Percentiles rank a stretch among this genome's conserved stretches.
phyloP scores from a whole-genome alignment of 2,113 vertebrate genomes.

The Pluvianellus socialis region DNA sequence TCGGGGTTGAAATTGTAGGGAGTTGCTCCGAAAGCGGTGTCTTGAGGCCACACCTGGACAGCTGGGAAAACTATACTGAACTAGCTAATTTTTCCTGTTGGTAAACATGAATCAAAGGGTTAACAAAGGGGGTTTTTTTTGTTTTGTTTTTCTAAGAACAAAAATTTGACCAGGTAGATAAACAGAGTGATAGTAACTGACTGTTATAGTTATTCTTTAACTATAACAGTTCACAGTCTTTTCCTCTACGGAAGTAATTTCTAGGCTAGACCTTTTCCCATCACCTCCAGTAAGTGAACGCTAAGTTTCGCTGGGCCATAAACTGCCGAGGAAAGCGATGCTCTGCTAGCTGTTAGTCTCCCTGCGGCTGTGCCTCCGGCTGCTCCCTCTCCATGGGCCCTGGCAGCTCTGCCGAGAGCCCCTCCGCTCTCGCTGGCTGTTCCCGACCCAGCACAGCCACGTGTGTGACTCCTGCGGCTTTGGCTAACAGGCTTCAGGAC shows the following conservation, averaged over 20 bases:
- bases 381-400: background rate
- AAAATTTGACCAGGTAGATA: background rate
- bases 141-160: background rate
- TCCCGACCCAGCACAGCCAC: background rate
- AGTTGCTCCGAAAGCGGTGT: background rate
- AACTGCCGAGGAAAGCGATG: background rate
- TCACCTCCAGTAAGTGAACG: background rate
- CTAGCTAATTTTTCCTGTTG: background rate
- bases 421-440: background rate
- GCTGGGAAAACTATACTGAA: background rate
- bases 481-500: background rate
- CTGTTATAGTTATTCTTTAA: background rate
- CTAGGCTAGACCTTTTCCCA: background rate
- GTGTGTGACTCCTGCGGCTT: accelerated
- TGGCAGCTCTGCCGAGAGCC: background rate
- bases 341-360: background rate
- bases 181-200: background rate
- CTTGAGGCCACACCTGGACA: background rate
- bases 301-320: background rate
- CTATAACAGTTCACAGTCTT: background rate
- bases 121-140: background rate
- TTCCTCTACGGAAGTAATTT: background rate
- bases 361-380: background rate
- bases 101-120: background rate
- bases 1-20: background rate